Base-by-base conservation (phyloP, 1,140 invertebrate species). In the Steinernema khuongi region DNA sequence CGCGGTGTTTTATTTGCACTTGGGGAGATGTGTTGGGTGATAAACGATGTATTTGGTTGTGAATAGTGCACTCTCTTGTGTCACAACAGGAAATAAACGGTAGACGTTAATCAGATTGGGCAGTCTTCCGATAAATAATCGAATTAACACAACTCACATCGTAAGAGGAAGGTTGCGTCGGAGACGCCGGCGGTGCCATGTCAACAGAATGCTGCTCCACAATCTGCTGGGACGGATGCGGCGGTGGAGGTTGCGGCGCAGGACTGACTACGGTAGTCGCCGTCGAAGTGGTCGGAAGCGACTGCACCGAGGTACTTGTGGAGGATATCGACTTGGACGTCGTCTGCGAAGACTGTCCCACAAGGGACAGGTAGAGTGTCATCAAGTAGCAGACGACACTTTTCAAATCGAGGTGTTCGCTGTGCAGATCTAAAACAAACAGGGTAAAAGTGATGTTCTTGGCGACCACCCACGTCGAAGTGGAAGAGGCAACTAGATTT, bases 381-480 rank as follows among this genome's bases (percentile, higher is more conserved):
- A 83, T 83, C 72, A 83, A 74, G 69, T 83, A 83, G 69, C 67
- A 73, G 30, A 84, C 77, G 22, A 80, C 80, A 28, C 77, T 77
- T 67, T 79, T 84, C 32, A 68, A 74, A 60, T 83, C 81, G 43
- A 83, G 74, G 31, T 83, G 76, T 66, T 85, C 81, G 68, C 83
- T 83, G 69, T 77, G 74, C 66, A 83, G 76, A 41, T 83, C 81
- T 81, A 71, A 43, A 72, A 66, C 19, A 79, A 83, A 32, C 80
- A 28, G 11, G 77, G 28, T 14, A 26, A 30, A 31, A 31, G 18
- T 2, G 70, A 74, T 36, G 19, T 17, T n/a, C n/a, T n/a, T n/a
- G n/a, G n/a, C n/a, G n/a, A n/a, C n/a, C n/a, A n/a, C n/a, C n/a
- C n/a, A n/a, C n/a, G n/a, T n/a, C n/a, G n/a, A n/a, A n/a, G n/a